These are phyloP conservation scores for Torymus aiolomorphi DNA, from an alignment of 2,888 invertebrate species.

Conservation along the genomic window DNA sequence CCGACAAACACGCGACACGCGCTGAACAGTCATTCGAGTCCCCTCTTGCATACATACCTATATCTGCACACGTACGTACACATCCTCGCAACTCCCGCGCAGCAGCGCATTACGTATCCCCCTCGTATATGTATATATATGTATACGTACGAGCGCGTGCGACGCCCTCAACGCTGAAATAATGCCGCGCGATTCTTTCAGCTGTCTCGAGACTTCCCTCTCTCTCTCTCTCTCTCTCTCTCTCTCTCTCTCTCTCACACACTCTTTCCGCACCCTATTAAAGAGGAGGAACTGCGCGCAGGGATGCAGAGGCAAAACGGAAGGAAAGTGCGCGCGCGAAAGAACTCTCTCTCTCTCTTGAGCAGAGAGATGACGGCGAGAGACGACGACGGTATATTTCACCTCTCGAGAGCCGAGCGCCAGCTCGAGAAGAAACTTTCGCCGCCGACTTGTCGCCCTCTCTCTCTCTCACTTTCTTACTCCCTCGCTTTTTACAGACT, in stretches of 20 bases:
- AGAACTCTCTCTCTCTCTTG: neutral
- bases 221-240: conserved; percentile 6
- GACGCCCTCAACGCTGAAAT: conserved; percentile 9
- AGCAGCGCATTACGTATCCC: no score
- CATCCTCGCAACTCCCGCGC: no score
- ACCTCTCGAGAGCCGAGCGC: neutral
- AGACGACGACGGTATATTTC: conserved; percentile 28
- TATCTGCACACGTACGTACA: no score
- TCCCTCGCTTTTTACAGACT: conserved; percentile 4
- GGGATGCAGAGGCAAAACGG: neutral
- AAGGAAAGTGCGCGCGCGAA: conserved; percentile 22
- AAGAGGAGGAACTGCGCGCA: neutral
- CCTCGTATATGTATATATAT: no score
- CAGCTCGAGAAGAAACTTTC: conserved; percentile 16
- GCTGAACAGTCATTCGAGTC: no score
- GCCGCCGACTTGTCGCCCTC: conserved; percentile 20
- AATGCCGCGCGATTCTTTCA: conserved; percentile 32
- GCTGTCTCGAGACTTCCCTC: conserved; percentile 24
- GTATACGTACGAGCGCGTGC: neutral
- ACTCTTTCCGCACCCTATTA: neutral
- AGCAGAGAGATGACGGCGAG: conserved; percentile 6
- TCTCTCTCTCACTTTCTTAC: neutral
- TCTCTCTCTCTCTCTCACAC: conserved; percentile 23
- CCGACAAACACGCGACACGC: no score
- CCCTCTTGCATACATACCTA: no score